These are phyloP conservation scores for Virgularia gustaviana DNA, from an alignment of 92 coral and sea anemone species.

Conservation along the genomic window DNA sequence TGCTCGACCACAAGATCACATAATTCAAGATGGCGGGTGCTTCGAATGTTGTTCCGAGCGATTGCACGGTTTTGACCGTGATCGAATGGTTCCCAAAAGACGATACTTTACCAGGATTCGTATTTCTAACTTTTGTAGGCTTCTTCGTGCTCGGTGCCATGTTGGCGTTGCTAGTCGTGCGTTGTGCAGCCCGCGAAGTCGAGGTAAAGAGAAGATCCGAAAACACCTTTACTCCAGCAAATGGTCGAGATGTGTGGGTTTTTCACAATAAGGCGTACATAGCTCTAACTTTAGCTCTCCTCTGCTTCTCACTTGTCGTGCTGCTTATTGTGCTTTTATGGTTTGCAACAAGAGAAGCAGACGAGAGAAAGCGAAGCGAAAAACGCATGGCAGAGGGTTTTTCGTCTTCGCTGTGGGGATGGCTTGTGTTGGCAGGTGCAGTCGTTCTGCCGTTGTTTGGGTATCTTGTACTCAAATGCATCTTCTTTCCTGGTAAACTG, in stretches of 20 bases:
- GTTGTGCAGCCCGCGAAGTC: slow-evolving; percentile 79
- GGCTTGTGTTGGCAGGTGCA: slow-evolving; percentile 7
- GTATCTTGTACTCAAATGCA: slow-evolving; percentile 21
- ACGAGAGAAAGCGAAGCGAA: slow-evolving; percentile 18
- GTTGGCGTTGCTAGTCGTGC: slow-evolving; percentile 65
- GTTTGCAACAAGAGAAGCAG: slow-evolving; percentile 13
- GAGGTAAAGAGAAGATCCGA: slow-evolving; percentile 59
- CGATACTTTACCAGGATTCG: slow-evolving; percentile 85
- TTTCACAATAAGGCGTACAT: slow-evolving; percentile 19
- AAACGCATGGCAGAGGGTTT: slow-evolving; percentile 18
- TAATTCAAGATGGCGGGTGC: slow-evolving; percentile 62
- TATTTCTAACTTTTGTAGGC: slow-evolving; percentile 73
- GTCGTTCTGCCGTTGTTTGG: slow-evolving; percentile 22
- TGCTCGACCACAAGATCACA: background rate
- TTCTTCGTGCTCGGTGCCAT: slow-evolving; percentile 70
- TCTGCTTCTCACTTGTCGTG: background rate
- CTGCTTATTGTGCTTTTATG: slow-evolving; percentile 4
- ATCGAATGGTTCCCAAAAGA: slow-evolving; percentile 66
- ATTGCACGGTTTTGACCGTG: slow-evolving; percentile 51
- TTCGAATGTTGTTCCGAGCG: slow-evolving; percentile 51
- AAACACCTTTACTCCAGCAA: background rate
- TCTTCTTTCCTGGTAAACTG: slow-evolving; percentile 15
- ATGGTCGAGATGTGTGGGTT: slow-evolving; percentile 23
- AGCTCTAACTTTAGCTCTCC: background rate
- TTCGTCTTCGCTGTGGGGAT: slow-evolving; percentile 8